A percentile compares a stretch with the other conserved stretches of the same genome.
These are phyloP conservation scores for Odontomyia ornata DNA, from an alignment of 2,888 invertebrate species.

Conservation along the genomic window DNA sequence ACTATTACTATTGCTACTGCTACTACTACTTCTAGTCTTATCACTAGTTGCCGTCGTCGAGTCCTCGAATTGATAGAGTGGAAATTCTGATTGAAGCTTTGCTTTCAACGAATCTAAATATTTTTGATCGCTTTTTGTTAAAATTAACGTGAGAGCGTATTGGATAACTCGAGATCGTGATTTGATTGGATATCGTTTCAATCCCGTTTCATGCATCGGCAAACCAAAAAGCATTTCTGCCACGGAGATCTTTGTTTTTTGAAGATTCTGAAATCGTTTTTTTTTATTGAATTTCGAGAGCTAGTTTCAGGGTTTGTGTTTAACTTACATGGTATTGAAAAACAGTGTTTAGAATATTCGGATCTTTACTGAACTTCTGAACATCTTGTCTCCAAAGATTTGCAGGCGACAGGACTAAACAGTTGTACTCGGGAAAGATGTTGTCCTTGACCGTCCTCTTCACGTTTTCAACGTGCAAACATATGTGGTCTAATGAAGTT, in stretches of 20 bases:
- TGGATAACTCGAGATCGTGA: slow-evolving; percentile 86
- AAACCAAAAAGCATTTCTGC: slow-evolving; percentile 94
- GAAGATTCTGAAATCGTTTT: slow-evolving; percentile 71
- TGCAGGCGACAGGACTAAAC: slow-evolving; percentile 90
- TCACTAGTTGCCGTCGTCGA: slow-evolving; percentile 56
- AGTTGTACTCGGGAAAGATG: slow-evolving; percentile 89
- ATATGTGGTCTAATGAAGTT: slow-evolving; percentile 80
- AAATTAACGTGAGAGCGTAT: slow-evolving; percentile 88
- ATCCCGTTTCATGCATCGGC: slow-evolving; percentile 87
- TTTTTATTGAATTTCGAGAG: no score
- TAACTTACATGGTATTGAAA: slow-evolving; percentile 83
- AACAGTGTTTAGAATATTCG: slow-evolving; percentile 81
- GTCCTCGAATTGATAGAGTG: slow-evolving; percentile 70
- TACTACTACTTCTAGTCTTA: not conserved
- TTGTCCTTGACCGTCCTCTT: slow-evolving; percentile 71
- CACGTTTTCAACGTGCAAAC: slow-evolving; percentile 85
- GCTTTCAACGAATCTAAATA: slow-evolving; percentile 78
- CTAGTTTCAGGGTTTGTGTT: not conserved
- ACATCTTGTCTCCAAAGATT: slow-evolving; percentile 91
- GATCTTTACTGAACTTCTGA: slow-evolving; percentile 80
- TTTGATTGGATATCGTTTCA: slow-evolving; percentile 86
- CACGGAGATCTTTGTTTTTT: slow-evolving; percentile 83
- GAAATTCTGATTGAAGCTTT: slow-evolving; percentile 76
- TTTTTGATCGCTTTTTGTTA: slow-evolving; percentile 80
- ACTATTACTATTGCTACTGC: not conserved